phyloP scores from a whole-genome alignment of 2,113 vertebrate species.

The Neogale vison region DNA sequence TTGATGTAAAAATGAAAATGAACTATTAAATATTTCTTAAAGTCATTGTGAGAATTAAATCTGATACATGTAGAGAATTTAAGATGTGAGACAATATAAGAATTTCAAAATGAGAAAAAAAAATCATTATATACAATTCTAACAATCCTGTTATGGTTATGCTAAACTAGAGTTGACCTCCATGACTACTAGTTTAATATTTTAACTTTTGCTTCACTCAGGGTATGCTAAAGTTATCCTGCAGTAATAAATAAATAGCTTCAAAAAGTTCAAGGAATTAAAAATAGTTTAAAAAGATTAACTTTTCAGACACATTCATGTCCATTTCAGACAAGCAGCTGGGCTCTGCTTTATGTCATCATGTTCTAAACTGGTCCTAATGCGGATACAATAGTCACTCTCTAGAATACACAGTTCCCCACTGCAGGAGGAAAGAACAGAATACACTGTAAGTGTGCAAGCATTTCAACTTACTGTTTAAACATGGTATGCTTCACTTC shows the following conservation, averaged over 20 bases:
- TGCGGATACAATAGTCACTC: background rate
- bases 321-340: background rate
- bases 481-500: background rate
- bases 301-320: background rate
- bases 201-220: background rate
- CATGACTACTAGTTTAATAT: background rate
- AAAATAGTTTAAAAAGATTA: background rate
- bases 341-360: background rate
- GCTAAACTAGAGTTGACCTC: background rate
- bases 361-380: background rate
- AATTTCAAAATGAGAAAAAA: background rate
- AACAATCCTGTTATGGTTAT: background rate
- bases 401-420: background rate
- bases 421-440: background rate
- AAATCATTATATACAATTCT: background rate
- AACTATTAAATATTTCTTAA: background rate
- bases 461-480: background rate
- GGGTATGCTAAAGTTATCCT: background rate
- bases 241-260: background rate
- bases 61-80: background rate
- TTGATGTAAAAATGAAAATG: background rate
- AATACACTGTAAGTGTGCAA: accelerated
- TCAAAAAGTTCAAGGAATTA: background rate
- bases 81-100: background rate
- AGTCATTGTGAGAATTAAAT: background rate